phyloP scores from a whole-genome alignment of 2,797 vertebrate genomes.

The Morelia viridis region DNA sequence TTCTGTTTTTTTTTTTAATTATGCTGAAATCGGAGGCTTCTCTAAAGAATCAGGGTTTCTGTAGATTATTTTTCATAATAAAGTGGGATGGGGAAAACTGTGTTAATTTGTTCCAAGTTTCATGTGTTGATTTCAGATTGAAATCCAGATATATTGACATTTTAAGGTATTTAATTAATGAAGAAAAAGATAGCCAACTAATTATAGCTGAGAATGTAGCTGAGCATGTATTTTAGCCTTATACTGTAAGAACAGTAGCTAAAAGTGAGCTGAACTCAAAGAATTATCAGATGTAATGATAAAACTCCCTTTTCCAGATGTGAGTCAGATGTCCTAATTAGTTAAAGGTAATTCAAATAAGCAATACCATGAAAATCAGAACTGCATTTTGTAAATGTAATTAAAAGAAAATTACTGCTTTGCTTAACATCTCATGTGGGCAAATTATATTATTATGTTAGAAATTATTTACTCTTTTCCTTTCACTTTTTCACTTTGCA shows the following conservation, averaged over 20 bases:
- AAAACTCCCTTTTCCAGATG: neutral
- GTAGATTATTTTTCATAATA: neutral
- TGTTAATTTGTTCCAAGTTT: neutral
- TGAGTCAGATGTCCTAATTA: constrained; percentile 4
- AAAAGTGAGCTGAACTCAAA: neutral
- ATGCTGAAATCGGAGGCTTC: neutral
- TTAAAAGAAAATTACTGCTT: neutral
- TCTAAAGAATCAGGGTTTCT: neutral
- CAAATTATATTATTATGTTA: neutral
- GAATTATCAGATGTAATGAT: neutral
- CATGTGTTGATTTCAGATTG: neutral
- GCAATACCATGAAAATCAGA: neutral
- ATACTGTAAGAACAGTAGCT: neutral
- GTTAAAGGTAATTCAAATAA: constrained; percentile 10
- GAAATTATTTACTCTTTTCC: neutral
- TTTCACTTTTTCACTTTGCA: neutral
- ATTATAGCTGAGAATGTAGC: neutral
- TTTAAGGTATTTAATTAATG: constrained; percentile 8
- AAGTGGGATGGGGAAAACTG: neutral
- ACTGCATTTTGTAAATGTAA: neutral
- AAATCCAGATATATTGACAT: neutral
- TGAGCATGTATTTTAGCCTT: neutral
- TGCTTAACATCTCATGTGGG: neutral
- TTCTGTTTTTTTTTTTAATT: neutral
- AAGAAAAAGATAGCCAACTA: neutral